Evolutionary conservation across 2,113 vertebrate species (phyloP).

Genomic region (Carassius carassius): DNA sequence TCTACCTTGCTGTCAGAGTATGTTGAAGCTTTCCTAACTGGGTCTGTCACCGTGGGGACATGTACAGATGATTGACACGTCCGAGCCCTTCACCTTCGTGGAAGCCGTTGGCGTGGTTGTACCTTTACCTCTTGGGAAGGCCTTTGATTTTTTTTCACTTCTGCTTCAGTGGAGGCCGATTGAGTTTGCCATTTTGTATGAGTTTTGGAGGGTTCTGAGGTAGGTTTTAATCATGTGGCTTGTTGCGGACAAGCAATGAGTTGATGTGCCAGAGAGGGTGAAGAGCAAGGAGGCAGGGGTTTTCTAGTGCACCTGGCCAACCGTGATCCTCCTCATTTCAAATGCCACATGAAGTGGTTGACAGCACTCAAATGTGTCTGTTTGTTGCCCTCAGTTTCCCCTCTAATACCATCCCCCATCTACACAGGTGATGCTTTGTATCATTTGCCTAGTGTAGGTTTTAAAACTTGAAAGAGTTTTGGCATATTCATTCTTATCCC

Average conservation of each 20-base stretch:
- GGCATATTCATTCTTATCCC: neutral
- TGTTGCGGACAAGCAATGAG: conserved; percentile 59
- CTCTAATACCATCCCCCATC: conserved; percentile 2
- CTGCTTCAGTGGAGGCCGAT: conserved; percentile 69
- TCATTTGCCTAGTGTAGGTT: neutral
- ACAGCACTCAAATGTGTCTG: conserved; percentile 54
- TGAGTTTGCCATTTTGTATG: conserved; percentile 67
- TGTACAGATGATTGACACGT: conserved; percentile 73
- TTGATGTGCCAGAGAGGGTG: conserved; percentile 56
- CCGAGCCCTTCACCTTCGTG: conserved; percentile 66
- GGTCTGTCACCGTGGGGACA: conserved; percentile 75
- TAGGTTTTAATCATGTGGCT: conserved; percentile 72
- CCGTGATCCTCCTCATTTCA: conserved; percentile 51
- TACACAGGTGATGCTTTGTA: neutral
- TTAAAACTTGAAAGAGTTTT: neutral
- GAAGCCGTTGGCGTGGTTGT: conserved; percentile 59
- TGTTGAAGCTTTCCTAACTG: conserved; percentile 74
- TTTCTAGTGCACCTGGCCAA: conserved; percentile 59
- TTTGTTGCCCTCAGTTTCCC: conserved; percentile 41
- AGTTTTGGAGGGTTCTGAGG: conserved; percentile 66
- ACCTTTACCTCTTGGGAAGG: conserved; percentile 65
- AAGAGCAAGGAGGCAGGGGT: neutral
- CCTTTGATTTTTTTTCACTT: conserved; percentile 69
- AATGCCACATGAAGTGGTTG: conserved; percentile 57
- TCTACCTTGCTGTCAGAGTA: conserved; percentile 78